Percentiles rank a stretch among this genome's conserved stretches.
Conservation (phyloP, 1,140 invertebrate genomes). For the Tetragnatha versicolor region DNA sequence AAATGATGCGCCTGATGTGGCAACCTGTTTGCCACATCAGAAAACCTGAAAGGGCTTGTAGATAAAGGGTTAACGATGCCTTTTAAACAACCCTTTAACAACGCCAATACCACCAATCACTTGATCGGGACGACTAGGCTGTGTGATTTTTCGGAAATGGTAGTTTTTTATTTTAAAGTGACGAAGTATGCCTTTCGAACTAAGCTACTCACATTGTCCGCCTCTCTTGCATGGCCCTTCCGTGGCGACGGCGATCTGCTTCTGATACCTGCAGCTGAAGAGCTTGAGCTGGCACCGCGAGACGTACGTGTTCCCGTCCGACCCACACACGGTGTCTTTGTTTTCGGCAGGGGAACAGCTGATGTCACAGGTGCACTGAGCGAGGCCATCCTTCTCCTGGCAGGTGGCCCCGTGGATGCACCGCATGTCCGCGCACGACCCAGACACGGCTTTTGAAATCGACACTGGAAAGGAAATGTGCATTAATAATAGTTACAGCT, state of each 20-base stretch:
- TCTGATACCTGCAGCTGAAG: conserved; percentile 81
- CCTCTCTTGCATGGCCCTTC: conserved; percentile 71
- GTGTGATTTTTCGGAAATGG: too few relatives aligned
- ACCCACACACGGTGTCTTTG: conserved; percentile 69
- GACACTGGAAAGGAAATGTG: conserved; percentile 31
- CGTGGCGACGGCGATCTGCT: conserved; percentile 80
- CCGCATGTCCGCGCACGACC: conserved; percentile 76
- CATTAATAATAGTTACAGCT: neutral
- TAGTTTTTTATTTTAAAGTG: too few relatives aligned
- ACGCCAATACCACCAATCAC: too few relatives aligned
- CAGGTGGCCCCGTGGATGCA: conserved; percentile 85
- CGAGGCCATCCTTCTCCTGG: conserved; percentile 73
- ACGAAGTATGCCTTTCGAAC: too few relatives aligned
- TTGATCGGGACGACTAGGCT: too few relatives aligned
- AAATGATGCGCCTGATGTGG: too few relatives aligned
- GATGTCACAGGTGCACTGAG: conserved; percentile 70
- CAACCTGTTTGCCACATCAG: too few relatives aligned
- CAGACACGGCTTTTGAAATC: conserved; percentile 64
- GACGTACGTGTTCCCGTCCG: conserved; percentile 82
- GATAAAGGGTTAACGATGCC: too few relatives aligned
- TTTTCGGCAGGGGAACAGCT: neutral
- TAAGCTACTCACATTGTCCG: conserved; percentile 5
- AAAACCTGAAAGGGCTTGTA: too few relatives aligned
- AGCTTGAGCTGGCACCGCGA: conserved; percentile 77
- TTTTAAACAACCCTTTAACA: too few relatives aligned